A percentile compares a stretch with the other conserved stretches of the same genome.
Evolutionary conservation across 2,888 invertebrate species (phyloP).

Genomic region (Cryptocheilus praepositus): DNA sequence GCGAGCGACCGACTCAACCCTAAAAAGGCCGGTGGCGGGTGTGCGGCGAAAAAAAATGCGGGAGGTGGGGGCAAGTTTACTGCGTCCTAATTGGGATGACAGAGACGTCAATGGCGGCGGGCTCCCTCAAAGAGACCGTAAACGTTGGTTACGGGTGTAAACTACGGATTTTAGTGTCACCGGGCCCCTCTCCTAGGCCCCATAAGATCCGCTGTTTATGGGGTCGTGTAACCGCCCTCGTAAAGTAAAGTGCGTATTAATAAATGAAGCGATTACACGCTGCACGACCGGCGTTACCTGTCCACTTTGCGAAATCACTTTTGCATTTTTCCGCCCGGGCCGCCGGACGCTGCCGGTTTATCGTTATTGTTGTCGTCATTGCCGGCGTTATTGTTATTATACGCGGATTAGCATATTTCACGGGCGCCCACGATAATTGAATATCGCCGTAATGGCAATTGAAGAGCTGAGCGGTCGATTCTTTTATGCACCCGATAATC

Average conservation of each 20-base stretch:
- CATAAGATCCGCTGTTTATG: conserved; percentile 67
- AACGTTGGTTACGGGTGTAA: conserved; percentile 71
- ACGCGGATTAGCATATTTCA: too few relatives aligned
- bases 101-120: conserved; percentile 73
- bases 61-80: conserved; percentile 61
- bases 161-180: conserved; percentile 73
- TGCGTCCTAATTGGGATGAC: conserved; percentile 73
- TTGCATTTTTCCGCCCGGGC: conserved; percentile 10
- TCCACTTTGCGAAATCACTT: conserved; percentile 32
- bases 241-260: conserved; percentile 65
- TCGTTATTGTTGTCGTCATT: too few relatives aligned
- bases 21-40: conserved; percentile 37
- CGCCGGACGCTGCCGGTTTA: not conserved
- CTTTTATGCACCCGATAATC: too few relatives aligned
- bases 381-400: too few relatives aligned
- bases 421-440: too few relatives aligned
- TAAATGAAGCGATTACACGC: conserved; percentile 50
- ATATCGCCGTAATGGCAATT: too few relatives aligned
- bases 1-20: conserved; percentile 31
- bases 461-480: too few relatives aligned
- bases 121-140: conserved; percentile 63
- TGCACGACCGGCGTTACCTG: conserved; percentile 29
- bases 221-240: conserved; percentile 65
- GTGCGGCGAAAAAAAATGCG: conserved; percentile 30
- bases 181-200: conserved; percentile 43